Evolutionary conservation across 2,888 invertebrate species (phyloP).

Genomic region (Lithophane leautieri): DNA sequence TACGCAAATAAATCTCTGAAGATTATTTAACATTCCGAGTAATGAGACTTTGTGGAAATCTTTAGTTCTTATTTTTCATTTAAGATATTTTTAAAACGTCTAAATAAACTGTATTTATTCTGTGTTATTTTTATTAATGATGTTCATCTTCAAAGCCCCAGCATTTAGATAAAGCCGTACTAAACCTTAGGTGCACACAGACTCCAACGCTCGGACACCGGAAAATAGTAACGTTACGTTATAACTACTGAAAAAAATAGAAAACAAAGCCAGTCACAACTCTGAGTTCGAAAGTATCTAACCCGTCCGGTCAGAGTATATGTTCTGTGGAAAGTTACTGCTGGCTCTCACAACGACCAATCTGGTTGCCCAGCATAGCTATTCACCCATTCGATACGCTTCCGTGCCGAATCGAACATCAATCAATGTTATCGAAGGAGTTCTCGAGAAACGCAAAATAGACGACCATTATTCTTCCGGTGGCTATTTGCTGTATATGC

Average conservation of each 20-base stretch:
- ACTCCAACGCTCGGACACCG: not conserved
- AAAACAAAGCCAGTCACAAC: not conserved
- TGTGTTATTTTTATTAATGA: not conserved
- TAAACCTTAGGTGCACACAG: not conserved
- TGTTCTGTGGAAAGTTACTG: not conserved
- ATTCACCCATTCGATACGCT: not conserved
- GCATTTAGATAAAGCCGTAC: not conserved
- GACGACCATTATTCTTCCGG: not conserved
- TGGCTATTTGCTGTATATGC: too few relatives aligned
- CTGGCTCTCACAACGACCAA: not conserved
- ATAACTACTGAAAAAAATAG: not conserved
- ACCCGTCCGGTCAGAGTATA: not conserved
- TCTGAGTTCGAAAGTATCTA: not conserved
- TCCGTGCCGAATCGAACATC: not conserved
- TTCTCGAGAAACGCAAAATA: not conserved
- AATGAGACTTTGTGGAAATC: constrained; percentile 14
- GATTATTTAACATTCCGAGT: constrained; percentile 23
- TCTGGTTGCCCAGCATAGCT: not conserved
- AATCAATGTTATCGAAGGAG: not conserved
- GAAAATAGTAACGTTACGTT: too few relatives aligned
- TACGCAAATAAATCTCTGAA: not conserved
- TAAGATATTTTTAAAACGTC: not conserved
- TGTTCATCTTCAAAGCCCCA: not conserved
- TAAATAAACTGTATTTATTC: constrained; percentile 9
- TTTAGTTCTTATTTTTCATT: constrained; percentile 11